Evolutionary conservation across 2,113 vertebrate genomes (phyloP).

Genomic region (Macrotus californicus): DNA sequence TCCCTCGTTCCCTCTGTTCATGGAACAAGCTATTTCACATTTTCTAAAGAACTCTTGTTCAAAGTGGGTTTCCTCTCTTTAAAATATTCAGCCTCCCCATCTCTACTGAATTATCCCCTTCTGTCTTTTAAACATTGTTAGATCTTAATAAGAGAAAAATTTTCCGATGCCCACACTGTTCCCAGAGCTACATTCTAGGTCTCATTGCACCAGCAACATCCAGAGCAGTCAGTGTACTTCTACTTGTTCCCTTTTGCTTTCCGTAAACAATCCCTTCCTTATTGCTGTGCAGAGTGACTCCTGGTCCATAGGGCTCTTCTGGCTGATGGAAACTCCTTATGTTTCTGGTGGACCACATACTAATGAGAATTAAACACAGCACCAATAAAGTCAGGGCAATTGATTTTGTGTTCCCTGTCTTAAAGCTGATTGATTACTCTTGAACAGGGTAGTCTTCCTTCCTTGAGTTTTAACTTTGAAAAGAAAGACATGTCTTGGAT

Average conservation of each 20-base stretch:
- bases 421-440: background rate
- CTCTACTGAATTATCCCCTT: background rate
- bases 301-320: background rate
- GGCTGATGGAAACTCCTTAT: background rate
- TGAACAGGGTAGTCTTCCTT: background rate
- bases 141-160: background rate
- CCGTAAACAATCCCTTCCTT: background rate
- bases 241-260: background rate
- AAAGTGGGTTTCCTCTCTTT: background rate
- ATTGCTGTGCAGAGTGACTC: background rate
- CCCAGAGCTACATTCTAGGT: background rate
- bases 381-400: background rate
- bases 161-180: background rate
- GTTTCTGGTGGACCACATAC: background rate
- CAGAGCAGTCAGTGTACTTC: background rate
- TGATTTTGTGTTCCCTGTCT: background rate
- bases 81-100: background rate
- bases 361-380: background rate
- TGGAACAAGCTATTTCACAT: background rate
- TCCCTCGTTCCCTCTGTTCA: background rate
- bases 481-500: background rate
- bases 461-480: slow-evolving; percentile 12
- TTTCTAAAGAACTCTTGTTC: background rate
- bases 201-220: background rate
- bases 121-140: background rate